Evolutionary conservation across 2,113 vertebrate genomes (phyloP), one percentile per base, ranked within the genome.

Genomic region (Gnathonemus longibarbis): DNA sequence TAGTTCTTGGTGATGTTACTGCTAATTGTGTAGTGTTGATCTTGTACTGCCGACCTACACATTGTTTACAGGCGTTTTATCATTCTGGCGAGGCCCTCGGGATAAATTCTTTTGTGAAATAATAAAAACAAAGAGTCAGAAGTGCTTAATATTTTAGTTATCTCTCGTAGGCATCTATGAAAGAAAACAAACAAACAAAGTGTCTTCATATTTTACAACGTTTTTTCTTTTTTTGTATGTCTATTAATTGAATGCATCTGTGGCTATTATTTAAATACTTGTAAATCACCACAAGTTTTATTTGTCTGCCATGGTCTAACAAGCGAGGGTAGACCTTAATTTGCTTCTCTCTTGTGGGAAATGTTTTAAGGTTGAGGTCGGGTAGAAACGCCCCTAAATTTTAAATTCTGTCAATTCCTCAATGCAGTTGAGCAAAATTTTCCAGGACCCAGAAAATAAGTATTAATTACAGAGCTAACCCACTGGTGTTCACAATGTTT

Each of bases 191-290:
- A 88, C 27, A 42, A 62, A 62, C 53, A 66, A 66, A 7, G 1
- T 10, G 52, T 88, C 53, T 31, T 46, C 31, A 87, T 39, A 87
- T 56, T 87, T 87, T 87, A 58, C 31, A 88, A 48, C 21, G 35
- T 62, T 66, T 62, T 88, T 17, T 88, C 52, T 62, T 62, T 88
- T 35, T 66, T 21, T 66, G 53, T 66, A 62, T 46, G 39, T 66
- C 35, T 88, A 88, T 88, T 66, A 66, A 58, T 62, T 62, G 53
- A 66, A 42, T 88, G 56, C 53, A 62, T 88, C 35, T 58, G 87
- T 42, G 35, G 53, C 35, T 88, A 62, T 88, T 88, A 62, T 88
- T 88, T 88, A 88, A 88, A 88, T 88, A 83, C 84, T 24, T 86
- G 84, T 86, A 87, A 87, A 87, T 87, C 50, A 87, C 27, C 50